phyloP scores from a whole-genome alignment of 2,888 invertebrate genomes.

The Microchrysa polita region DNA sequence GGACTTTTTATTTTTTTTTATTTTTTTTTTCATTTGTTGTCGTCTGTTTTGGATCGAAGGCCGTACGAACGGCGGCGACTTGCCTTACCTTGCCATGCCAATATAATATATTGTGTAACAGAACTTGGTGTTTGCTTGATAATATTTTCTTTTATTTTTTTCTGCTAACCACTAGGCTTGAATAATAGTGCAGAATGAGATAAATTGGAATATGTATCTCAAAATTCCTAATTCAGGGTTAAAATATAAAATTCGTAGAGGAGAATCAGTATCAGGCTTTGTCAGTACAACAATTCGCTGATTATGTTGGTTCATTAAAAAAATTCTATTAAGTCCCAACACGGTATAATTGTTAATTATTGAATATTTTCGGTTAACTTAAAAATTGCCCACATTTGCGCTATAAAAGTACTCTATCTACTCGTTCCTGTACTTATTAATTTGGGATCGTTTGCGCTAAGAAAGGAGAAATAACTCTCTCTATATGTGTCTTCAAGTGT shows the following conservation, averaged over 20 bases:
- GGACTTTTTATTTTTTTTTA: too few relatives aligned
- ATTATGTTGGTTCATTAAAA: too few relatives aligned
- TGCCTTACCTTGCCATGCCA: constrained; percentile 4
- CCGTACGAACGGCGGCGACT: constrained; percentile 21
- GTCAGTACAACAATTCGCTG: too few relatives aligned
- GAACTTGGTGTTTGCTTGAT: constrained; percentile 16
- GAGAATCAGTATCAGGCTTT: too few relatives aligned
- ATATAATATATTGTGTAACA: constrained; percentile 30
- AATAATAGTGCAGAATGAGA: constrained; percentile 5
- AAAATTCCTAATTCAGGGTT: too few relatives aligned
- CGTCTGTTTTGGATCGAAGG: constrained; percentile 8
- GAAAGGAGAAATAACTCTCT: constrained; percentile 16
- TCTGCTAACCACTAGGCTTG: neutral
- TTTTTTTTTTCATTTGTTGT: neutral
- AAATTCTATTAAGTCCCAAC: too few relatives aligned
- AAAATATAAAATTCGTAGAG: too few relatives aligned
- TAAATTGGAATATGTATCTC: neutral
- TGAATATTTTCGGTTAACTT: too few relatives aligned
- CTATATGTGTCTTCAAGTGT: too few relatives aligned
- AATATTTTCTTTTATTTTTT: too few relatives aligned
- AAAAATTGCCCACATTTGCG: constrained; percentile 11
- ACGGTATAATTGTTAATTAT: too few relatives aligned
- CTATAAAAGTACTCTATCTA: constrained; percentile 11
- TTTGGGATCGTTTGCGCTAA: constrained; percentile 26
- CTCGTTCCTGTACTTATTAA: constrained; percentile 22